Base-by-base conservation (phyloP, 2,797 vertebrate genomes). In the Buphagus erythrorhynchus region DNA sequence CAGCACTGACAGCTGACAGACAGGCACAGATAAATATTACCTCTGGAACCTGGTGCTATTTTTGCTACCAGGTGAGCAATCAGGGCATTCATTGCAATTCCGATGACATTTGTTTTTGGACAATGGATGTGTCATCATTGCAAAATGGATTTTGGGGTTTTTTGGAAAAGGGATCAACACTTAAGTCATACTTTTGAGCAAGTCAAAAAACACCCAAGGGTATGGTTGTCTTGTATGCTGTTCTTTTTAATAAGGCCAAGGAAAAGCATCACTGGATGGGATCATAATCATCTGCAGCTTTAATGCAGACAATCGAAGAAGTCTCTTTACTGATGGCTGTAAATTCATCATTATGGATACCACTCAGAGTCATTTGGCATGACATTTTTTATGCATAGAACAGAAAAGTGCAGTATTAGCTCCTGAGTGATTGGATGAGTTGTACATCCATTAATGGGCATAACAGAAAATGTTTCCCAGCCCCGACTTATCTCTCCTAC, bases 361-460 rank as follows among this genome's bases (percentile, higher is more conserved):
- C 96, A 96, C 95, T 96, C 95, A 95, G 81, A 95, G 85, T 95
- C 91, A 96, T 96, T 97, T 96, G 93, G 90, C 81, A 83, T 80
- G 87, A 93, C 46, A 94, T 96, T 88, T 96, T 95, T 90, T 93
- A 94, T 96, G 92, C 94, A 90, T 28, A 72, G 86, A 95, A 80
- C 87, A 93, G 89, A 96, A 84, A 88, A 97, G 94, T 93, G 91
- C 94, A 94, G 69, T 96, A 93, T 95, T 96, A 96, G 89, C 73
- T 91, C 54, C 81, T 42, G 84, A 94, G 93, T 88, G 94, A 92
- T 72, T 96, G 84, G 95, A 90, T 94, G 79, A 90, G 42, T 67
- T 80, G 46, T 74, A 77, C 66, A 93, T 59, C 89, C 91, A 91
- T 84, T 96, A 97, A 83, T 86, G 89, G 8, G 28, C 89, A 59